phyloP scores from a whole-genome alignment of 2,888 invertebrate species.

The Patella depressa region DNA sequence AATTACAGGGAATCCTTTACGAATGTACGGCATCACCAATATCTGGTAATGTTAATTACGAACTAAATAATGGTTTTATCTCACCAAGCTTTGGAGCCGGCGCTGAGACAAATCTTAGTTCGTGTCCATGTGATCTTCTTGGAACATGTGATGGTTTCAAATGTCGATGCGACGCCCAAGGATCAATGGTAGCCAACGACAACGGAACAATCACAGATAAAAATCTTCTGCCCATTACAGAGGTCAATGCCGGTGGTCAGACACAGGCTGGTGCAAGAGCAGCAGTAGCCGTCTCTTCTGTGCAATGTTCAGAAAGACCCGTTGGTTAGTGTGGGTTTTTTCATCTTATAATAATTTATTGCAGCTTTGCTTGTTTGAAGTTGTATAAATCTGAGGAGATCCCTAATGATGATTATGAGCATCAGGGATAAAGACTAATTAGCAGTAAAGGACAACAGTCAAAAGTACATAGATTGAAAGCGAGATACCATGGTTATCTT shows the following conservation, averaged over 20 bases:
- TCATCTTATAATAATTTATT: neutral
- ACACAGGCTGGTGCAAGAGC: conserved; percentile 27
- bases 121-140: conserved; percentile 49
- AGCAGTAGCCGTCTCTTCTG: conserved; percentile 28
- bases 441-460: no score
- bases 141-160: conserved; percentile 46
- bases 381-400: no score
- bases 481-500: no score
- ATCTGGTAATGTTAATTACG: conserved; percentile 33
- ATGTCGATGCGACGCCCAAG: conserved; percentile 55
- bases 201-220: conserved; percentile 46
- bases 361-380: neutral
- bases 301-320: conserved; percentile 43
- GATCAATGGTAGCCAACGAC: conserved; percentile 35
- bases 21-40: conserved; percentile 49
- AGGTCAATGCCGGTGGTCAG: conserved; percentile 37
- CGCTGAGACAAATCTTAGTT: conserved; percentile 30
- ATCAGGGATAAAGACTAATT: no score
- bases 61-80: conserved; percentile 28
- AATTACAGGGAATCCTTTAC: conserved; percentile 47
- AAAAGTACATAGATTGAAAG: no score
- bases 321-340: conserved; percentile 44
- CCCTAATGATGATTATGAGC: no score
- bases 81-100: conserved; percentile 48
- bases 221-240: conserved; percentile 41